Percentiles rank a stretch among this genome's conserved stretches.
Evolutionary conservation across 2,888 invertebrate species (phyloP).

Genomic region (Caenorhabditis sp.): DNA sequence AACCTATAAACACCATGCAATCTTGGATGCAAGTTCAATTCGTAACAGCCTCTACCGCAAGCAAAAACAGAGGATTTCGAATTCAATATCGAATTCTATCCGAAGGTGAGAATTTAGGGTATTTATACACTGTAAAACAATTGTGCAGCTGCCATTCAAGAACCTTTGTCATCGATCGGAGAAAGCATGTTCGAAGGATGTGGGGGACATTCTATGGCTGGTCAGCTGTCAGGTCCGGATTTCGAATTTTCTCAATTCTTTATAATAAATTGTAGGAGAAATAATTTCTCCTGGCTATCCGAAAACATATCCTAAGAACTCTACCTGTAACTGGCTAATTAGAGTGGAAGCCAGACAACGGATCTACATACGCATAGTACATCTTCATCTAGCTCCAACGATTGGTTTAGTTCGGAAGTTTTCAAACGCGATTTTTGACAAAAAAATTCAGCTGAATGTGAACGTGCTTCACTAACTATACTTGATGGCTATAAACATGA

Average conservation of each 20-base stretch:
- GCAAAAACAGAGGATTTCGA: constrained; percentile 67
- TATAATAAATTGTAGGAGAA: constrained; percentile 75
- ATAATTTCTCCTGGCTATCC: constrained; percentile 84
- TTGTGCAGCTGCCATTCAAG: constrained; percentile 68
- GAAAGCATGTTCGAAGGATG: constrained; percentile 55
- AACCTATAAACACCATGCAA: constrained; percentile 74
- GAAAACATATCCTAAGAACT: constrained; percentile 83
- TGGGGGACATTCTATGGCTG: constrained; percentile 63
- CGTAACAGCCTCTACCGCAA: constrained; percentile 46
- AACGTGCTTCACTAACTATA: constrained; percentile 83
- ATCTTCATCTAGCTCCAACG: constrained; percentile 83
- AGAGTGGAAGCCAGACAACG: constrained; percentile 83
- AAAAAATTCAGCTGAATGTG: constrained; percentile 84
- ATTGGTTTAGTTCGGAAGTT: constrained; percentile 64
- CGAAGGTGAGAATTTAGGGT: constrained; percentile 72
- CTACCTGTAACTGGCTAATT: constrained; percentile 85
- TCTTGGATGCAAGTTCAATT: constrained; percentile 67
- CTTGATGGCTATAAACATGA: constrained; percentile 84
- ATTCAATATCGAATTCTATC: constrained; percentile 76
- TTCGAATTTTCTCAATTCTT: no score
- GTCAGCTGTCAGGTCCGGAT: constrained; percentile 67
- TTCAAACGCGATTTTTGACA: neutral
- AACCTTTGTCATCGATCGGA: constrained; percentile 58
- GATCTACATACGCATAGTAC: constrained; percentile 84
- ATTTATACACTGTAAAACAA: no score